These are phyloP conservation scores for Heliconius ethilla DNA, from an alignment of 2,888 invertebrate species.

Conservation along the genomic window DNA sequence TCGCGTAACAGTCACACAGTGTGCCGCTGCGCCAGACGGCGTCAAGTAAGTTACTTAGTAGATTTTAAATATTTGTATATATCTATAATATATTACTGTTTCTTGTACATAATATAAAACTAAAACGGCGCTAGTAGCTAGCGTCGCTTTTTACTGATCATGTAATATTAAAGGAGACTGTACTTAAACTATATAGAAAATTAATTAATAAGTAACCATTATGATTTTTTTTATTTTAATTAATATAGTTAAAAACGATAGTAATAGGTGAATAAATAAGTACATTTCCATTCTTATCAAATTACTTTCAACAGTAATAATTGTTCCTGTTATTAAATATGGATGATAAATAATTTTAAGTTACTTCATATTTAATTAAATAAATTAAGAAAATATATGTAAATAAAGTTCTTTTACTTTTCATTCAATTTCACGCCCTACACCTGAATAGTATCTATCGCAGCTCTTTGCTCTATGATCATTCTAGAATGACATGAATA, in stretches of 20 bases:
- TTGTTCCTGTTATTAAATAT: not conserved
- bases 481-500: too few species aligned
- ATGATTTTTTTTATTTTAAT: not conserved
- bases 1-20: too few species aligned
- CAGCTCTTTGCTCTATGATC: too few species aligned
- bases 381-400: too few species aligned
- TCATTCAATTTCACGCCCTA: too few species aligned
- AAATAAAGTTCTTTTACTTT: too few species aligned
- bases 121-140: not conserved
- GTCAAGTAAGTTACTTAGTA: not conserved
- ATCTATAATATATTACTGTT: not conserved
- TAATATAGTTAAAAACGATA: not conserved
- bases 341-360: too few species aligned
- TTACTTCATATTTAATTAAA: too few species aligned
- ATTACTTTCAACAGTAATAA: not conserved
- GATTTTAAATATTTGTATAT: not conserved
- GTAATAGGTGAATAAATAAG: not conserved
- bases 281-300: not conserved
- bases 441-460: too few species aligned
- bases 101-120: not conserved
- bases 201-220: not conserved
- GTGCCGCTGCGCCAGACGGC: too few species aligned
- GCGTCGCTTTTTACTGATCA: not conserved
- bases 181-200: not conserved
- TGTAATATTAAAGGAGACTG: not conserved